Conservation (phyloP, 1,140 invertebrate genomes). For the Meteorus sp. region DNA sequence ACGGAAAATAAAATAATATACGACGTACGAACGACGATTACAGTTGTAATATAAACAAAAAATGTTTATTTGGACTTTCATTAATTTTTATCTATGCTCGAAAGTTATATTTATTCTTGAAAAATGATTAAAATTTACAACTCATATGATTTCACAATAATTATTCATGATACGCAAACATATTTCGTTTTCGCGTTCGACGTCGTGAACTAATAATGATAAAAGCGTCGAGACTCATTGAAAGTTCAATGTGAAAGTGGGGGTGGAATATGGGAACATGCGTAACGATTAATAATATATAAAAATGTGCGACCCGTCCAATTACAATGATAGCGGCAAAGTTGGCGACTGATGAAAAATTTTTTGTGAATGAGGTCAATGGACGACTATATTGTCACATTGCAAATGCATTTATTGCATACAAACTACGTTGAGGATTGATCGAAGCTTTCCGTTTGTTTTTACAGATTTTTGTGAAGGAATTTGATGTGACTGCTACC, state of each 20-base stretch:
- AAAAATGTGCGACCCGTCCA: too few species aligned
- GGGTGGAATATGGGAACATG: too few species aligned
- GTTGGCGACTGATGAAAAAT: too few species aligned
- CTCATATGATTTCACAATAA: background rate
- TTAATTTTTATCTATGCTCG: background rate
- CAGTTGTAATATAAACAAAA: constrained; percentile 28
- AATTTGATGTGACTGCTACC: background rate
- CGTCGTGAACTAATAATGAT: constrained; percentile 10
- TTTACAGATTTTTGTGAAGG: background rate
- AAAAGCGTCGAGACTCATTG: background rate
- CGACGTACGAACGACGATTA: constrained; percentile 32
- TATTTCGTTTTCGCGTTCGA: constrained; percentile 32
- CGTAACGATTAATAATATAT: too few species aligned
- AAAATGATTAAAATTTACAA: constrained; percentile 9
- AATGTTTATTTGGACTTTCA: constrained; percentile 21
- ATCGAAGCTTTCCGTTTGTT: background rate
- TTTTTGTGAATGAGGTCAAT: background rate
- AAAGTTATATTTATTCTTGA: background rate
- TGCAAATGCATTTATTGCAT: constrained; percentile 1
- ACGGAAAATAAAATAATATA: constrained; percentile 22
- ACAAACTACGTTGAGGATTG: background rate
- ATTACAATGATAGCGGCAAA: too few species aligned
- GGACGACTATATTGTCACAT: constrained; percentile 5
- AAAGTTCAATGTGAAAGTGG: background rate
- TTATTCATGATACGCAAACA: constrained; percentile 7